Conservation (phyloP, 2,888 invertebrate genomes). For the Hirtodrosophila confusa region DNA sequence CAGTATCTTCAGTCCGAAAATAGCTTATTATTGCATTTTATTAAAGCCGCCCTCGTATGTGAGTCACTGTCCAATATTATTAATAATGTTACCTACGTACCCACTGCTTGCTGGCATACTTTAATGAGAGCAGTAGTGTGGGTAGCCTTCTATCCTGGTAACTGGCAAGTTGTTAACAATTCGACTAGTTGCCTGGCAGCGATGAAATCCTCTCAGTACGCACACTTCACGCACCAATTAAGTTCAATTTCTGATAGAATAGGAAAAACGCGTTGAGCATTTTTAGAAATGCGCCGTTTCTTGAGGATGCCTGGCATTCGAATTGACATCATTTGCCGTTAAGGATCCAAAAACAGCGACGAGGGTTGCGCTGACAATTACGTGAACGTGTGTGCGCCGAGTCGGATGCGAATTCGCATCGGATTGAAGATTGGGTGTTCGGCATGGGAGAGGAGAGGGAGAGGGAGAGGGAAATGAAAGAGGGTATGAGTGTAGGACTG, state of each 20-base stretch:
- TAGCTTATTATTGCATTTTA: background rate
- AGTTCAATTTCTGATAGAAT: slow-evolving; percentile 64
- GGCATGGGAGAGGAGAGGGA: background rate
- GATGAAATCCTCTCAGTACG: slow-evolving; percentile 47
- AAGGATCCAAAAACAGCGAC: slow-evolving; percentile 49
- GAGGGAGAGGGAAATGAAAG: background rate
- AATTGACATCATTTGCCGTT: slow-evolving; percentile 78
- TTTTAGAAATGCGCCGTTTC: slow-evolving; percentile 4
- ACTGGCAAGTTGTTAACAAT: slow-evolving; percentile 20
- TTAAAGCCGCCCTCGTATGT: slow-evolving; percentile 23
- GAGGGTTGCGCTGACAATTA: slow-evolving; percentile 69
- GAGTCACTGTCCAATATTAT: slow-evolving; percentile 37
- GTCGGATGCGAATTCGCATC: slow-evolving; percentile 60
- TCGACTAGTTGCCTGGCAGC: slow-evolving; percentile 60
- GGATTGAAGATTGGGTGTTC: slow-evolving; percentile 21
- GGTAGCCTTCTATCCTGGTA: background rate
- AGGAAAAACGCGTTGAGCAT: slow-evolving; percentile 43
- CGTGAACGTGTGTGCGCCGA: slow-evolving; percentile 61
- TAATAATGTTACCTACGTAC: slow-evolving; percentile 24
- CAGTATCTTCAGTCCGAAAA: background rate
- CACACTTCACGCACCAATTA: slow-evolving; percentile 78
- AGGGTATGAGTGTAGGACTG: slow-evolving; percentile 20
- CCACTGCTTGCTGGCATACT: slow-evolving; percentile 49
- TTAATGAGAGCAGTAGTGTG: slow-evolving; percentile 46
- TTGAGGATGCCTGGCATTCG: slow-evolving; percentile 39